Evolutionary conservation across 2,797 vertebrate genomes (phyloP), one percentile per base, ranked within the genome.

Genomic region (Remorina albescens): DNA sequence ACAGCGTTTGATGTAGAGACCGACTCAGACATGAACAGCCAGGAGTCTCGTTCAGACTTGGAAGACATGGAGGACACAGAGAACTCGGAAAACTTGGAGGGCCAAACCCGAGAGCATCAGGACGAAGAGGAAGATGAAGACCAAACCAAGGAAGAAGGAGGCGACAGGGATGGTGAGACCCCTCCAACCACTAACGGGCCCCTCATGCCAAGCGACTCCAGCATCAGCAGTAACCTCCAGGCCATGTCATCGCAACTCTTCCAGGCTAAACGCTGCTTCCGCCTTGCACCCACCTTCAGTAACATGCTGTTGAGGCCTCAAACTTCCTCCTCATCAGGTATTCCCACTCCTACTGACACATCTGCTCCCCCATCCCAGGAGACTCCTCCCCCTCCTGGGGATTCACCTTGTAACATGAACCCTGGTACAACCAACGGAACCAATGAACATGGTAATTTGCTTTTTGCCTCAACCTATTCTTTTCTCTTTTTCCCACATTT

Each of bases 11-110:
- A 99, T 16, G 95, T 97, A 0, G 97, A 99, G 90, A 97, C 97
- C 0, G 98, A 99, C 87, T 99, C 98, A 0, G 97, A 99, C 86
- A 99, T 99, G 98, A 99, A 99, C 91, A 99, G 98, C 90, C 98
- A 99, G 78, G 97, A 99, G 80, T 99, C 98, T 0, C 96, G 98
- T 1, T 99, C 98, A 0, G 98, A 99, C 83, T 81, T 99, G 71
- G 98, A 99, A 83, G 98, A 99, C 84, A 99, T 99, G 3, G 98
- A 97, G 49, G 98, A 98, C 0, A 86, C 95, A 9, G 93, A 76
- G 37, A 94, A 78, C 62, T 70, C 72, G 0, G 85, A 94, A 62
- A 79, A 30, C 75, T 9, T 36, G 0, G 84, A 85, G 46, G 67
- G 70, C n/a, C 85, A 83, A 13, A 54, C 78, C 1, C 80, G 60